Conservation (phyloP, 2,888 invertebrate species). For the Monochamus alternatus region DNA sequence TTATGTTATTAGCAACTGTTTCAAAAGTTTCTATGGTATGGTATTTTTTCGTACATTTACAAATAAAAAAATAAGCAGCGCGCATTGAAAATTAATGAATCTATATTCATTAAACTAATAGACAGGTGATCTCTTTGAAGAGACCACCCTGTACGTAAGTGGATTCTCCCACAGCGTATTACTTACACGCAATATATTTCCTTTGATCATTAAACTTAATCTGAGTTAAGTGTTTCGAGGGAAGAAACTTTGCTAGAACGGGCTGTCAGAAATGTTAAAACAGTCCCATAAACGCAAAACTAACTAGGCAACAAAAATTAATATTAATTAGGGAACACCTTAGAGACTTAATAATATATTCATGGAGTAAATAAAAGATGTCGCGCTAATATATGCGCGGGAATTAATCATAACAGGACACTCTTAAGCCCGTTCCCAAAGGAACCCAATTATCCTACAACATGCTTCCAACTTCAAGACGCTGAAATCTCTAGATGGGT, state of each 20-base stretch:
- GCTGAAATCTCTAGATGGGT: constrained; percentile 27
- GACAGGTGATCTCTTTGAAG: too few relatives aligned
- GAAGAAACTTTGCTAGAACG: neutral
- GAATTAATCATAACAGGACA: constrained; percentile 48
- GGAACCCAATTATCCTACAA: constrained; percentile 46
- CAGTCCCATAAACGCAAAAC: neutral
- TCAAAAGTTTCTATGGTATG: too few relatives aligned
- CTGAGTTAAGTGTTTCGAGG: neutral
- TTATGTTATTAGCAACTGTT: too few relatives aligned
- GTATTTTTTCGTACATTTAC: too few relatives aligned
- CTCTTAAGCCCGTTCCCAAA: constrained; percentile 40
- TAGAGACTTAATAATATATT: constrained; percentile 41
- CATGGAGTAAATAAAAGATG: constrained; percentile 48
- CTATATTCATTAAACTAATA: too few relatives aligned
- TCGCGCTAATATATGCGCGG: constrained; percentile 46
- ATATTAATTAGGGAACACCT: constrained; percentile 46
- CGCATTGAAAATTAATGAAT: too few relatives aligned
- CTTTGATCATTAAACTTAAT: neutral
- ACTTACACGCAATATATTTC: neutral
- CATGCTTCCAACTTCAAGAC: constrained; percentile 33
- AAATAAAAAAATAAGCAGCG: too few relatives aligned
- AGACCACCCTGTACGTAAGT: too few relatives aligned
- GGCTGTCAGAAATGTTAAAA: neutral
- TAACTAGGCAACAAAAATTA: constrained; percentile 36
- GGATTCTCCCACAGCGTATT: neutral